phyloP scores from a whole-genome alignment of 2,888 invertebrate genomes.

The Sabatieria punctata region DNA sequence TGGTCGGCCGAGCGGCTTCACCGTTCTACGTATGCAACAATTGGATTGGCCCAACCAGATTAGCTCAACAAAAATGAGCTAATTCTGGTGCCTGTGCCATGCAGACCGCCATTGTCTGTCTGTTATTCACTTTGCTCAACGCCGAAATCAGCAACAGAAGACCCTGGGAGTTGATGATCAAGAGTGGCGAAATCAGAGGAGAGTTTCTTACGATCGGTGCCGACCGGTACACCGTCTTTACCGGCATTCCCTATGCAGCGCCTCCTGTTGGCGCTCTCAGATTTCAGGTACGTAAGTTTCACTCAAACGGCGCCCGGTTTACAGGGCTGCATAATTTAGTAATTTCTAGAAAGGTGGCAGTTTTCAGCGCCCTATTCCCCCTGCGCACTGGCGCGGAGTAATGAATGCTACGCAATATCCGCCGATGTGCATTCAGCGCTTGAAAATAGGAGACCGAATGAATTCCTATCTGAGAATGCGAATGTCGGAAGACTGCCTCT shows the following conservation, averaged over 20 bases:
- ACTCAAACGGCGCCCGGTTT: too few species aligned
- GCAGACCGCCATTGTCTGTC: too few species aligned
- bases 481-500: conserved; percentile 65
- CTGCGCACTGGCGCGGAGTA: conserved; percentile 29
- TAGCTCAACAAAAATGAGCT: too few species aligned
- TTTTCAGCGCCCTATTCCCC: too few species aligned
- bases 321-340: too few species aligned
- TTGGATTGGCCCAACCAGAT: too few species aligned
- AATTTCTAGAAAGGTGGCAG: too few species aligned
- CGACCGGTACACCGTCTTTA: conserved; percentile 28
- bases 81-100: too few species aligned
- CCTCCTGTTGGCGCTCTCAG: conserved; percentile 29
- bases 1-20: too few species aligned
- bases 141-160: too few species aligned
- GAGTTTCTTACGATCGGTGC: conserved; percentile 23
- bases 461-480: conserved; percentile 20
- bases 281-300: conserved; percentile 20
- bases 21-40: too few species aligned
- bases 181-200: conserved; percentile 27
- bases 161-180: conserved; percentile 27
- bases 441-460: conserved; percentile 11
- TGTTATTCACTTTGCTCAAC: too few species aligned
- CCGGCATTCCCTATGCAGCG: conserved; percentile 30
- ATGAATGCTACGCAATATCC: conserved; percentile 31
- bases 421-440: conserved; percentile 15